Percentiles rank a stretch among this genome's conserved stretches.
These are phyloP conservation scores for Resseliella maxima DNA, from an alignment of 2,888 invertebrate genomes.

Conservation along the genomic window DNA sequence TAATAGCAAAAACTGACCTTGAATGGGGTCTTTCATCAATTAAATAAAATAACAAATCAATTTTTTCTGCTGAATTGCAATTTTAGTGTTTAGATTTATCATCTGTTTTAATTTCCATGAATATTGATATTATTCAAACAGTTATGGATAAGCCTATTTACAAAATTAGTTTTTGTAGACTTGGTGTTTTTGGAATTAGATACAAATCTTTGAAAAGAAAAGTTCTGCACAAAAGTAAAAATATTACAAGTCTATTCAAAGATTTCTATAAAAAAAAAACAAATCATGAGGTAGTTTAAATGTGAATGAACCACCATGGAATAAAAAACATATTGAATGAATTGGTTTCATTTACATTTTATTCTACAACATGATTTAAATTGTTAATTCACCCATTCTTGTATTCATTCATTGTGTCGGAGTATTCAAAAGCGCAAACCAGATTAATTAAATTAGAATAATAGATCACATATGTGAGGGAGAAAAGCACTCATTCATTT, in stretches of 20 bases:
- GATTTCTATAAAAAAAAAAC: neutral
- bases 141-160: too few relatives aligned
- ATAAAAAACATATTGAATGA: neutral
- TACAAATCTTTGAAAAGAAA: too few relatives aligned
- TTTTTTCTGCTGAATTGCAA: too few relatives aligned
- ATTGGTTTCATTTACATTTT: neutral
- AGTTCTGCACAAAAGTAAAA: too few relatives aligned
- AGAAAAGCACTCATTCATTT: neutral
- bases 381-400: neutral
- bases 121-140: too few relatives aligned
- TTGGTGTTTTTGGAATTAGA: too few relatives aligned
- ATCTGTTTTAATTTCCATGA: too few relatives aligned
- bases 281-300: neutral
- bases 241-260: neutral
- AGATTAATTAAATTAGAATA: constrained; percentile 35
- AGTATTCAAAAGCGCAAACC: neutral
- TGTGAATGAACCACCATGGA: neutral
- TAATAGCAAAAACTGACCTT: neutral
- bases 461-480: neutral
- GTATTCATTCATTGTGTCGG: constrained; percentile 28
- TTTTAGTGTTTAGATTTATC: too few relatives aligned
- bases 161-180: too few relatives aligned
- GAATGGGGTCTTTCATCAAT: neutral
- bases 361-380: neutral
- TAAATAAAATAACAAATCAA: too few relatives aligned